phyloP scores from a whole-genome alignment of 92 coral and sea anemone species.

The Galaxea fascicularis region DNA sequence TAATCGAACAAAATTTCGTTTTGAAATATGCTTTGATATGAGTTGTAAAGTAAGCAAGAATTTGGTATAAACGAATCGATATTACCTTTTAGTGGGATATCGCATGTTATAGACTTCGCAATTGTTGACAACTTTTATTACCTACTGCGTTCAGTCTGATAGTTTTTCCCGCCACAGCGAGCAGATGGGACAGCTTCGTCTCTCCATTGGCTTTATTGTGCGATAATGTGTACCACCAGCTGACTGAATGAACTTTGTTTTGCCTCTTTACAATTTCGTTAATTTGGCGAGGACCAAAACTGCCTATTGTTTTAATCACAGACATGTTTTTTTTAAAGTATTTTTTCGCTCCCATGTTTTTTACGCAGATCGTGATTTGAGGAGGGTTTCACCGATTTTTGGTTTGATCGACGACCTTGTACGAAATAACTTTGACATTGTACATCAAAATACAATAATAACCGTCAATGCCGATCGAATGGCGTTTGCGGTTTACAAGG shows the following conservation, averaged over 20 bases:
- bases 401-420: neutral
- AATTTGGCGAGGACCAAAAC: slow-evolving; percentile 13
- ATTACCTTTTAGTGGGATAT: slow-evolving; percentile 1
- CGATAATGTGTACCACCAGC: slow-evolving; percentile 8
- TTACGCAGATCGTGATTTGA: neutral
- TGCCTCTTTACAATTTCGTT: slow-evolving; percentile 12
- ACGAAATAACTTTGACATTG: neutral
- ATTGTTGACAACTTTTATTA: neutral
- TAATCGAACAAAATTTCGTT: too few relatives aligned
- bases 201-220: slow-evolving; percentile 17
- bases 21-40: neutral
- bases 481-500: neutral
- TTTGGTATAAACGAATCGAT: neutral
- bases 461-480: neutral
- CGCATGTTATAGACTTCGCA: neutral
- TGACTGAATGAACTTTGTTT: slow-evolving; percentile 29
- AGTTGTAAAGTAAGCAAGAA: neutral
- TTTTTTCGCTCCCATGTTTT: neutral
- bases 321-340: neutral
- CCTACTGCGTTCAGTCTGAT: slow-evolving; percentile 5
- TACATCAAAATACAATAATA: neutral
- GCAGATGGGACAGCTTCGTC: slow-evolving; percentile 3
- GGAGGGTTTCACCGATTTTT: neutral
- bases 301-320: neutral
- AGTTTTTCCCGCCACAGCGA: slow-evolving; percentile 1